Evolutionary conservation across 2,797 vertebrate genomes (phyloP).

Genomic region (Pristis pectinata): DNA sequence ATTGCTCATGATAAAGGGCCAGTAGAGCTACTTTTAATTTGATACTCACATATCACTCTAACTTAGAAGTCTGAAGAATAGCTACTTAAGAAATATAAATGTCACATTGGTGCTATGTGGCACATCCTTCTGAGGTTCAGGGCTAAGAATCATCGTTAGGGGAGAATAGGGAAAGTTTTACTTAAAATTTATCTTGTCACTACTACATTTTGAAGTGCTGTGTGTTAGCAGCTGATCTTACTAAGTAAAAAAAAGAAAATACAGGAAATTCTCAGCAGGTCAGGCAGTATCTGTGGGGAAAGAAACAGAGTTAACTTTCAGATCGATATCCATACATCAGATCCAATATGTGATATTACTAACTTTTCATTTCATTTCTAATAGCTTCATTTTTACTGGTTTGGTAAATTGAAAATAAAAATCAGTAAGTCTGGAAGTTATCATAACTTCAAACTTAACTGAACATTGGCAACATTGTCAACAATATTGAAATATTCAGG

Average conservation of each 20-base stretch:
- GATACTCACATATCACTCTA: background rate
- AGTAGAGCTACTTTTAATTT: background rate
- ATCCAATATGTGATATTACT: too few relatives aligned
- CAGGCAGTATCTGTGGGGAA: too few relatives aligned
- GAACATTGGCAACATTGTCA: background rate
- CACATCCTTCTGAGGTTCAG: background rate
- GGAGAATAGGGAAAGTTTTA: background rate
- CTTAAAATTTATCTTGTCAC: background rate
- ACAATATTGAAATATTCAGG: background rate
- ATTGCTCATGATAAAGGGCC: background rate
- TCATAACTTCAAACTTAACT: background rate
- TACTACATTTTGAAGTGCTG: background rate
- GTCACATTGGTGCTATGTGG: background rate
- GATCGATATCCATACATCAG: too few relatives aligned
- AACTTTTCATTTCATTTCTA: too few relatives aligned
- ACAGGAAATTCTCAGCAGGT: too few relatives aligned
- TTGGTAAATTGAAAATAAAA: too few relatives aligned
- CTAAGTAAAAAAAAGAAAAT: too few relatives aligned
- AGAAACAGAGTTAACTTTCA: too few relatives aligned
- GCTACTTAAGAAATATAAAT: background rate
- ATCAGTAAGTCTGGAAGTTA: too few relatives aligned
- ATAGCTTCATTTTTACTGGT: too few relatives aligned
- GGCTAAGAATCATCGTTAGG: too few relatives aligned
- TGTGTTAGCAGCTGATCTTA: background rate
- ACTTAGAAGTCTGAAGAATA: background rate